phyloP scores from a whole-genome alignment of 2,113 vertebrate species.

The Chinchilla lanigera region DNA sequence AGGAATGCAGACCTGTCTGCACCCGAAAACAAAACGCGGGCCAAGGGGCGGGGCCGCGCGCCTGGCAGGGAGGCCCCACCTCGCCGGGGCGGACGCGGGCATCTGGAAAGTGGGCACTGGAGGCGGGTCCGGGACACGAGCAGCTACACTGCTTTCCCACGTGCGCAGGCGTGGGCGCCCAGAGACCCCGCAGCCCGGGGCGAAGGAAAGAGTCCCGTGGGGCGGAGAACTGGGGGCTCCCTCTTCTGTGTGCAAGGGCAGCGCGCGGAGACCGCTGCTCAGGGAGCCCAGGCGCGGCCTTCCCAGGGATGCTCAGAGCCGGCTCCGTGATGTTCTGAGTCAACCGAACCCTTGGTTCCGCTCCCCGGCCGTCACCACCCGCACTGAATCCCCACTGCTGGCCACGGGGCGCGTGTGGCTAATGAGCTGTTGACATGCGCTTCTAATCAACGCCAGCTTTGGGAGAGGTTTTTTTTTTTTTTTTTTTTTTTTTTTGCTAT shows the following conservation, averaged over 20 bases:
- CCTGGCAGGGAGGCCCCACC: conserved; percentile 62
- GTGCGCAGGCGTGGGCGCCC: not conserved
- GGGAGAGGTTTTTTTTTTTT: not conserved
- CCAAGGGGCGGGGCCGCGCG: conserved; percentile 71
- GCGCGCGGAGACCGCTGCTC: not conserved
- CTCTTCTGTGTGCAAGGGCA: not conserved
- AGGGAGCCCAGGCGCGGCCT: not conserved
- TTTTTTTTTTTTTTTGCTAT: no score
- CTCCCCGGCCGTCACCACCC: not conserved
- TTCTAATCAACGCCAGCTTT: not conserved
- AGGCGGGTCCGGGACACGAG: conserved; percentile 45
- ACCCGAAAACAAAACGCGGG: conserved; percentile 74
- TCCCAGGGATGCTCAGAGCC: not conserved
- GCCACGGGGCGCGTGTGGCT: not conserved
- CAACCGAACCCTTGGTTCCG: not conserved
- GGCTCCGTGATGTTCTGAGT: not conserved
- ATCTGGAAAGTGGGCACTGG: conserved; percentile 55
- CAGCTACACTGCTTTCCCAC: conserved; percentile 65
- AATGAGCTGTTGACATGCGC: not conserved
- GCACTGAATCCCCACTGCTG: not conserved
- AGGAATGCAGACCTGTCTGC: conserved; percentile 81
- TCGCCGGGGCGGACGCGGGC: conserved; percentile 40
- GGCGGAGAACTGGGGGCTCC: not conserved
- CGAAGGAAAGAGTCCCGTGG: no score
- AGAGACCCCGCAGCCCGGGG: not conserved